Evolutionary conservation across 2,797 vertebrate species (phyloP).

Genomic region (Poeciliopsis turneri): DNA sequence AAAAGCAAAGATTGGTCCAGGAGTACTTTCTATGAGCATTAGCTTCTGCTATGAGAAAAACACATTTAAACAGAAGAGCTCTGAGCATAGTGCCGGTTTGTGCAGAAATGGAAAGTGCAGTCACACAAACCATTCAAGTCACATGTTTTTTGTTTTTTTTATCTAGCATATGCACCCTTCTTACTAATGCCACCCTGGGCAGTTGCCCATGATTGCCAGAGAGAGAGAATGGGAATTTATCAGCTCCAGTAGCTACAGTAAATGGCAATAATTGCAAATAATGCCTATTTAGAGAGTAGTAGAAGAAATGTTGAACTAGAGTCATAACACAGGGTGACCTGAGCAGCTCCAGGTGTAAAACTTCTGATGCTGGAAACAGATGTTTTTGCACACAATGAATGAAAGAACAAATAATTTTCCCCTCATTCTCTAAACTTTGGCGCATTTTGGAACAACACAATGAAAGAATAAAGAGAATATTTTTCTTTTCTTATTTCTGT

Average conservation of each 20-base stretch:
- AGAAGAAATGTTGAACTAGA: background rate
- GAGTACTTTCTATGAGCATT: background rate
- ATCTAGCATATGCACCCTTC: too few species aligned
- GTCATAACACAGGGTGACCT: background rate
- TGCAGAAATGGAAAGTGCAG: too few species aligned
- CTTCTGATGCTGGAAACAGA: background rate
- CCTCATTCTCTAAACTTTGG: background rate
- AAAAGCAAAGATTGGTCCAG: background rate
- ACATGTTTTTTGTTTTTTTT: too few species aligned
- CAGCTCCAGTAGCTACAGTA: background rate
- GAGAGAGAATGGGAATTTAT: background rate
- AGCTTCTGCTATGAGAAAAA: background rate
- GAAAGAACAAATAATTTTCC: background rate
- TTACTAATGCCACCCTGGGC: too few species aligned
- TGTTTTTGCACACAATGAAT: background rate
- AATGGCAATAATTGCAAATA: background rate
- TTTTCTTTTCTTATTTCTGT: background rate
- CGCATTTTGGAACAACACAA: background rate
- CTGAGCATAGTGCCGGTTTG: background rate
- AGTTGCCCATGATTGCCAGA: too few species aligned
- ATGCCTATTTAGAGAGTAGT: background rate
- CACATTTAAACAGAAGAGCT: background rate
- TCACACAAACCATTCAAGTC: background rate
- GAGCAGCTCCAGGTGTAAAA: background rate
- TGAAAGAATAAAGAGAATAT: background rate